A percentile compares a stretch with the other conserved stretches of the same genome.
These are phyloP conservation scores for Cremastinae sp. DNA, from an alignment of 2,888 invertebrate genomes.

Conservation along the genomic window DNA sequence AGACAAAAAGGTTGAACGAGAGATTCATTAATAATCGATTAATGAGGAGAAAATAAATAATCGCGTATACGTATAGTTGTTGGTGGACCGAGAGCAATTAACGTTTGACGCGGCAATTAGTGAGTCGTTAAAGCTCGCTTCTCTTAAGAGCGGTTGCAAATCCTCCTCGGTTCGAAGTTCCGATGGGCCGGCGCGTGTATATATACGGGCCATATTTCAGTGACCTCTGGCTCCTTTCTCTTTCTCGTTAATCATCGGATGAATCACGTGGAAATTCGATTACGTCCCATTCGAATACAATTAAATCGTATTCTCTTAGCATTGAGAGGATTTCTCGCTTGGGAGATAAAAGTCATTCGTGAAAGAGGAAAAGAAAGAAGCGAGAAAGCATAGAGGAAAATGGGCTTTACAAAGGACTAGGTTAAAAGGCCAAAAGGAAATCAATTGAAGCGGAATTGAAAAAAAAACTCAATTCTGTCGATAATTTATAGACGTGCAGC, in stretches of 20 bases:
- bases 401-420: neutral
- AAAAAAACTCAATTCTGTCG: too few species aligned
- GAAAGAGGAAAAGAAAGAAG: neutral
- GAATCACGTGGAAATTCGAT: conserved; percentile 22
- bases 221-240: neutral
- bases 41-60: neutral
- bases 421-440: too few species aligned
- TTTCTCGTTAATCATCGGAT: conserved; percentile 25
- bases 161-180: conserved; percentile 13
- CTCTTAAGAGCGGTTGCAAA: conserved; percentile 13
- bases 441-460: too few species aligned
- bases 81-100: conserved; percentile 43
- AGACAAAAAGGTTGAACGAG: conserved; percentile 3
- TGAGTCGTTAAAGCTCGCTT: conserved; percentile 33
- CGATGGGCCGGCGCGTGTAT: too few species aligned
- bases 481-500: too few species aligned
- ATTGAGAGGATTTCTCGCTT: neutral
- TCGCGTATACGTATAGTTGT: conserved; percentile 1
- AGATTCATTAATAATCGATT: conserved; percentile 52
- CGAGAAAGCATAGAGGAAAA: neutral
- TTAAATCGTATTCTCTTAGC: neutral
- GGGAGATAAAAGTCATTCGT: neutral
- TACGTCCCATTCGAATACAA: conserved; percentile 4
- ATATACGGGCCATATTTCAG: too few species aligned
- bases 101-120: conserved; percentile 54